Percentiles rank a stretch among this genome's conserved stretches.
Conservation (phyloP, 1,140 invertebrate species). For the Pararge aegeria region DNA sequence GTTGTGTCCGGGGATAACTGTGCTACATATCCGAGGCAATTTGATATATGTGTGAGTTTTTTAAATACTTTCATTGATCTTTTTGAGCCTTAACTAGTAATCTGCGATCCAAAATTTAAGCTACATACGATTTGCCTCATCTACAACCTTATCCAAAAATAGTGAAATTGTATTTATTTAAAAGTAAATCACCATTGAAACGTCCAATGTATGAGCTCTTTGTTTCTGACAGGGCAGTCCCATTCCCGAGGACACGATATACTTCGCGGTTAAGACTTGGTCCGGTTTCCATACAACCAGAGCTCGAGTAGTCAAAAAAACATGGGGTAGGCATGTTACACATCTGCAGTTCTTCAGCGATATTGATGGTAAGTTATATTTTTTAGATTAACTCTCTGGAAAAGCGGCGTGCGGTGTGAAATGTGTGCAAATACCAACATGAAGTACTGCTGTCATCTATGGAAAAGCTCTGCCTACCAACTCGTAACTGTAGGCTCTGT, state of each 20-base stretch:
- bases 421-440: too few species aligned
- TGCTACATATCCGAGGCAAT: constrained; percentile 83
- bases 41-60: constrained; percentile 84
- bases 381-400: neutral
- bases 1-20: constrained; percentile 80
- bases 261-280: constrained; percentile 95
- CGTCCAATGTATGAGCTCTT: neutral
- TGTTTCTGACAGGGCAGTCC: constrained; percentile 80
- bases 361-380: constrained; percentile 80
- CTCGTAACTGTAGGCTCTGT: too few species aligned
- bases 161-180: too few species aligned
- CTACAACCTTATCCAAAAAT: too few species aligned
- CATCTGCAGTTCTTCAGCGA: constrained; percentile 91
- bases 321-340: constrained; percentile 87
- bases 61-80: neutral
- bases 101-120: too few species aligned
- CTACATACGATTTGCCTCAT: too few species aligned
- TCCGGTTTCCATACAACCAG: constrained; percentile 88
- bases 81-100: too few species aligned
- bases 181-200: too few species aligned
- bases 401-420: too few species aligned
- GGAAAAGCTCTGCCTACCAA: too few species aligned
- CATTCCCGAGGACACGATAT: constrained; percentile 82
- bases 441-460: too few species aligned
- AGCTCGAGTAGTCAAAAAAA: constrained; percentile 87